Base-by-base conservation (phyloP, 1,140 invertebrate species). In the Temnothorax nylanderi region DNA sequence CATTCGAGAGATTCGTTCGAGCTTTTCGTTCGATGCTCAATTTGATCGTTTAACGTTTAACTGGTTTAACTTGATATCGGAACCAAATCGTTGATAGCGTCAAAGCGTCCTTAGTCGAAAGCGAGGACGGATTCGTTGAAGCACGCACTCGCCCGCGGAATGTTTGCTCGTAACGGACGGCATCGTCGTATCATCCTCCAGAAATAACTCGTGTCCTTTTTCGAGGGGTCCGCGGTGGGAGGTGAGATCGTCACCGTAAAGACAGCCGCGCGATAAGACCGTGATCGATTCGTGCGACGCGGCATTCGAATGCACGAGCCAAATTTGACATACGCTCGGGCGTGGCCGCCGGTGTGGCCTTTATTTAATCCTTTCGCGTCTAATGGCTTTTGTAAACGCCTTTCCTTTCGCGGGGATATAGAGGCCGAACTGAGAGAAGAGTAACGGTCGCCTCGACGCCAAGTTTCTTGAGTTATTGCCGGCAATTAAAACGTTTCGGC, bases 191-290 rank as follows among this genome's bases (percentile, higher is more conserved):
- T 85, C 82, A 85, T 85, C 82, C 47, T 77, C 82, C 82, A 85
- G 82, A 85, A 85, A 85, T 85, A 85, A 67, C 82, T 41, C 74
- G 34, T 78, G 82, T 85, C 82, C 74, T 85, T 85, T 85, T 78
- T 78, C 80, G 69, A 80, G 13, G 26, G 6, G n/a, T 18, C 32
- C n/a, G 13, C 10, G 34, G 82, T 85, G 74, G 60, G 82, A 85
- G 85, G 86, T 86, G 54, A 74, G 87, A 85, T 86, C 87, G 86
- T 87, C 89, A 85, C 82, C 78, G 72, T 60, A 85, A 91, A 90
- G 87, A 90, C 74, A 74, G 69, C 18, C 44, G 62, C 26, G 76
- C 64, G 64, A 81, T 81, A 81, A 86, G 54, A 58, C 77, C 32
- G n/a, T 71, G 85, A 86, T 86, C 64, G 65, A 86, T 86, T 80